These are phyloP conservation scores for Grantiella picta DNA, from an alignment of 2,113 vertebrate species.

Conservation along the genomic window DNA sequence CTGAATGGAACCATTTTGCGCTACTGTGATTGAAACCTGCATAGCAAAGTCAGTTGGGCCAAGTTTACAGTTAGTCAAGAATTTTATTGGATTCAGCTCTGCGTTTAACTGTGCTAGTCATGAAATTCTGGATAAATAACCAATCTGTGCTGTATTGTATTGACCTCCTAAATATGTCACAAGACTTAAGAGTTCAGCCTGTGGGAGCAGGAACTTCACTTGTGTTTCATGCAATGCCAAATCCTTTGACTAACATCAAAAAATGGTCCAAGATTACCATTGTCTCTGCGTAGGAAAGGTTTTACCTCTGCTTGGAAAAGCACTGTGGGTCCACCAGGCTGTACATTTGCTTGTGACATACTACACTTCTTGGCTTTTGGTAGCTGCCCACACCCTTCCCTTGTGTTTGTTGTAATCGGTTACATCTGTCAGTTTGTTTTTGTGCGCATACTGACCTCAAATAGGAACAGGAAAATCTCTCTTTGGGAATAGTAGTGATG, in stretches of 20 bases:
- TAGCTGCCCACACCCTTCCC: conserved; percentile 54
- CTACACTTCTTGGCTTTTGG: conserved; percentile 48
- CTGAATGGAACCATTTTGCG: neutral
- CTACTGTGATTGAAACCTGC: conserved; percentile 2
- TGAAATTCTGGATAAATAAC: neutral
- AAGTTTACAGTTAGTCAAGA: conserved; percentile 2
- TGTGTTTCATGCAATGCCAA: neutral
- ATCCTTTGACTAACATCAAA: neutral
- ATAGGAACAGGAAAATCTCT: conserved; percentile 29
- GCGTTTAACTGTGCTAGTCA: neutral
- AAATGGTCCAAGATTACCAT: neutral
- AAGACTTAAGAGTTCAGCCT: neutral
- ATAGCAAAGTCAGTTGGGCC: neutral
- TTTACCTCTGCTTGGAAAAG: neutral
- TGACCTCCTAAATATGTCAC: neutral
- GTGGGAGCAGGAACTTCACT: neutral
- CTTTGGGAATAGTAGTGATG: conserved; percentile 28
- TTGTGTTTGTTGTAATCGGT: conserved; percentile 37
- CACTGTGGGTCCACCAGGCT: neutral
- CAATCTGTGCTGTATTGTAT: neutral
- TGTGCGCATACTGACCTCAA: neutral
- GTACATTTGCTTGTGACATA: neutral
- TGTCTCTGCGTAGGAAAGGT: neutral
- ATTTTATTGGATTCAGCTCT: neutral
- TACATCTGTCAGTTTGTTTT: conserved; percentile 51